phyloP scores from a whole-genome alignment of 1,140 invertebrate species.

The Parasteatoda tepidariorum region DNA sequence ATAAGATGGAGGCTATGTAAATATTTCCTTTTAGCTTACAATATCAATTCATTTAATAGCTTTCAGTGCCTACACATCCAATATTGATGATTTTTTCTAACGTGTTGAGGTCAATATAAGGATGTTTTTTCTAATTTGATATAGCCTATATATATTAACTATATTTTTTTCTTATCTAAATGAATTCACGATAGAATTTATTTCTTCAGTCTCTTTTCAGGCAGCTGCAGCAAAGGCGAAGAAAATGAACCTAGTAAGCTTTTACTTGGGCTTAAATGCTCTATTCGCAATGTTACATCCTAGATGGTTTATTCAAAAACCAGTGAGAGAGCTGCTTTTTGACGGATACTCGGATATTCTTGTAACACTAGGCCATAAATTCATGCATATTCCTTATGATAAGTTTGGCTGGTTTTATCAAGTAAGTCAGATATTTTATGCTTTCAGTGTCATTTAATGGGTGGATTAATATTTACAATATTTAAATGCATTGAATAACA shows the following conservation, averaged over 20 bases:
- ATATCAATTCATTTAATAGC: too few species aligned
- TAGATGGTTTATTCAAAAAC: constrained; percentile 52
- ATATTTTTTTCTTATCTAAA: not conserved
- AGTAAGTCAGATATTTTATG: constrained; percentile 4
- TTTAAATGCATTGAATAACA: not conserved
- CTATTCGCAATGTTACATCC: constrained; percentile 24
- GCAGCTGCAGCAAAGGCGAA: constrained; percentile 39
- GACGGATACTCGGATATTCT: constrained; percentile 64
- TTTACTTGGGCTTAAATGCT: constrained; percentile 23
- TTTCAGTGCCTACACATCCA: too few species aligned
- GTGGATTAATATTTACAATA: not conserved
- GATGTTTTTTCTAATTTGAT: too few species aligned
- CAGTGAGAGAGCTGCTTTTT: constrained; percentile 63
- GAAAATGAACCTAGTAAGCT: constrained; percentile 16
- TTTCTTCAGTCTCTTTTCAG: constrained; percentile 32
- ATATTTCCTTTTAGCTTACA: too few species aligned
- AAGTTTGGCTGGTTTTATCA: constrained; percentile 64
- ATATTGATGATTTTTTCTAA: too few species aligned
- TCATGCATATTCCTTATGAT: constrained; percentile 45
- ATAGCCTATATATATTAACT: too few species aligned
- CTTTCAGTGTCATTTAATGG: not conserved
- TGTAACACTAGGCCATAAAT: constrained; percentile 45
- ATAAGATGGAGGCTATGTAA: too few species aligned
- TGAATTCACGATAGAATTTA: not conserved
- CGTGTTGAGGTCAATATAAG: too few species aligned